These are phyloP conservation scores for Ectemnius continuus DNA, from an alignment of 2,888 invertebrate species.

Conservation along the genomic window DNA sequence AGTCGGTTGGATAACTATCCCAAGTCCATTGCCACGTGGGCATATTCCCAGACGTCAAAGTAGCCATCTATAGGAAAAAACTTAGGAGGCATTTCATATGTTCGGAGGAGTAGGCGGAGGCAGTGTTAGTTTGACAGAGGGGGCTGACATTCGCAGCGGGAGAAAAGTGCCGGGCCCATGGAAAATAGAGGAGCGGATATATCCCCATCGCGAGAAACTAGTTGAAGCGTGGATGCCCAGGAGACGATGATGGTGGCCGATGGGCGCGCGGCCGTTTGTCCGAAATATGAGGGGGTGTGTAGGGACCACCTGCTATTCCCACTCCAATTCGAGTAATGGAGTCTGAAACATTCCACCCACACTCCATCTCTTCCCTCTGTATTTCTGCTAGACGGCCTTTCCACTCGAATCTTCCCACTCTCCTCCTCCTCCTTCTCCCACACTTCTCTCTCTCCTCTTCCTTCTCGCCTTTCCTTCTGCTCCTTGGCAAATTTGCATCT, in stretches of 20 bases:
- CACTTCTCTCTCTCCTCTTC: not conserved
- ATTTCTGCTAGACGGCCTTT: not conserved
- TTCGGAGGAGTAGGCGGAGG: too few relatives aligned
- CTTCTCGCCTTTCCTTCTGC: too few relatives aligned
- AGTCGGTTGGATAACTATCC: too few relatives aligned
- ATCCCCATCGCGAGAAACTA: conserved; percentile 13
- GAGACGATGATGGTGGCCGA: conserved; percentile 34
- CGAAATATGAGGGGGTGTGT: conserved; percentile 72
- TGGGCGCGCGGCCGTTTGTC: conserved; percentile 62
- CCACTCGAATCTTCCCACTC: conserved; percentile 9
- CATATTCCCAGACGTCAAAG: too few relatives aligned
- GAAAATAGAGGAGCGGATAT: conserved; percentile 23
- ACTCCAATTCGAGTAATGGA: conserved; percentile 76
- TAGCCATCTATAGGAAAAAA: too few relatives aligned
- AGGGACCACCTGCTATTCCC: conserved; percentile 73
- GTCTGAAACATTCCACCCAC: conserved; percentile 70
- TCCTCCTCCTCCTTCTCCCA: too few relatives aligned
- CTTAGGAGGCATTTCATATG: too few relatives aligned
- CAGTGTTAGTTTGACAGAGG: too few relatives aligned
- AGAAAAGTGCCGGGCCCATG: not conserved
- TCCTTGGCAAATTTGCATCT: not conserved
- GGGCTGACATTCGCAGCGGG: too few relatives aligned
- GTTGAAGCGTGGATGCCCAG: not conserved
- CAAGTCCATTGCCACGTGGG: too few relatives aligned
- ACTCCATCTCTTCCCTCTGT: conserved; percentile 27